Percentiles rank a stretch among this genome's conserved stretches.
Evolutionary conservation across 2,797 vertebrate genomes (phyloP).

Genomic region (Liasis olivaceus): DNA sequence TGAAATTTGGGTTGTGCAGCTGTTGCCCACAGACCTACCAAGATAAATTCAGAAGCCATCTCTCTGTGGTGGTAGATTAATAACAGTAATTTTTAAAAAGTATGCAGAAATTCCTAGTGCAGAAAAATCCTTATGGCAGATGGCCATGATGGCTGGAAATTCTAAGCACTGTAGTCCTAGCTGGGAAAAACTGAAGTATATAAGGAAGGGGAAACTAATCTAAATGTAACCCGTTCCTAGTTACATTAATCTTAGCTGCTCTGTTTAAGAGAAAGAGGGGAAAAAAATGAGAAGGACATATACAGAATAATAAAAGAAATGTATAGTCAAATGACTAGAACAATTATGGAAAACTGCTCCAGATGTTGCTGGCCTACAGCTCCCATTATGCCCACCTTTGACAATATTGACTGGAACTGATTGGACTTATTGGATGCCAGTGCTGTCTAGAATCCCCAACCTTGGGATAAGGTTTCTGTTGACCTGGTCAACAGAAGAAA

Average conservation of each 20-base stretch:
- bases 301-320: background rate
- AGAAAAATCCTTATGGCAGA: slow-evolving; percentile 55
- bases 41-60: slow-evolving; percentile 71
- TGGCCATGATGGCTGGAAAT: background rate
- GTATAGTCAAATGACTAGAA: background rate
- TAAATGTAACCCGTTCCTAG: background rate
- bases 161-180: background rate
- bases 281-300: slow-evolving; percentile 38
- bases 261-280: slow-evolving; percentile 37
- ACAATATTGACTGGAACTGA: background rate
- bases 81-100: slow-evolving; percentile 48
- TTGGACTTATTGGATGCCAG: background rate
- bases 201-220: slow-evolving; percentile 51
- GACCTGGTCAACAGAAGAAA: background rate
- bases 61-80: slow-evolving; percentile 68
- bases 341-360: background rate
- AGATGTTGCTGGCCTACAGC: background rate
- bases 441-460: background rate
- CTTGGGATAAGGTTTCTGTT: background rate
- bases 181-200: slow-evolving; percentile 6
- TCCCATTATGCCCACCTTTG: background rate
- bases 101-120: slow-evolving; percentile 64
- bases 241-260: background rate
- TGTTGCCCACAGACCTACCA: slow-evolving; percentile 71
- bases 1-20: slow-evolving; percentile 69